Evolutionary conservation across 2,888 invertebrate species (phyloP).

Genomic region (Micoletzkya japonica): DNA sequence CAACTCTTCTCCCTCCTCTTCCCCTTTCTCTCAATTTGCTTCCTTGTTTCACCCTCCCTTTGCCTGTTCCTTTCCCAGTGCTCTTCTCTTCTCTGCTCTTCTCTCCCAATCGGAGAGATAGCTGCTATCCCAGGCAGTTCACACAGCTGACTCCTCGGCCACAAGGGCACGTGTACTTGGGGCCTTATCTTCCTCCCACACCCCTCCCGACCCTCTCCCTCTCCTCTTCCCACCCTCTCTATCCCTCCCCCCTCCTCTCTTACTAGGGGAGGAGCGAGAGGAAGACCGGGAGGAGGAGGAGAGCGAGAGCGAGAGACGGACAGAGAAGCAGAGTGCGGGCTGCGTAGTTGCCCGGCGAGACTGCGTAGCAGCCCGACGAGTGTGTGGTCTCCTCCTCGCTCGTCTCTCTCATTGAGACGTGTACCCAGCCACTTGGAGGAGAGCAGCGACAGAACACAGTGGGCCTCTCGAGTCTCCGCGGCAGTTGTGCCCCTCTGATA

Average conservation of each 20-base stretch:
- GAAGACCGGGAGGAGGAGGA: neutral
- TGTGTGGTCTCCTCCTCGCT: neutral
- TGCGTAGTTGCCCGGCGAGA: slow-evolving; percentile 11
- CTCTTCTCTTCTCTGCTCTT: neutral
- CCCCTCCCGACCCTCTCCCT: neutral
- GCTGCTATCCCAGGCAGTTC: too few species aligned
- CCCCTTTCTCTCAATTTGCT: neutral
- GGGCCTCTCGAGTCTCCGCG: too few species aligned
- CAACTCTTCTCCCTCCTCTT: neutral
- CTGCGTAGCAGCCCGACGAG: slow-evolving; percentile 3
- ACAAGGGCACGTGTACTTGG: neutral
- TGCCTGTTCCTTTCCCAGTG: neutral
- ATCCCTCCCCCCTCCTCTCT: neutral
- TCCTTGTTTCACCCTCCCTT: neutral
- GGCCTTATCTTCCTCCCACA: neutral
- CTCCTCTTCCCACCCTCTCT: neutral
- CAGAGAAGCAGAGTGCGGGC: slow-evolving; percentile 5
- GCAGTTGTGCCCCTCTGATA: too few species aligned
- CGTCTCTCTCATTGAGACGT: too few species aligned
- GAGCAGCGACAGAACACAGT: too few species aligned
- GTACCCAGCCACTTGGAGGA: too few species aligned
- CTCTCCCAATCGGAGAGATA: too few species aligned
- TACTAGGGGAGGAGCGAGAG: neutral
- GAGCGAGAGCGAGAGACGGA: neutral
- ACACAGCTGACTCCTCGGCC: neutral